Evolutionary conservation across 2,797 vertebrate species (phyloP).

Genomic region (Kryptopterus vitreolus): DNA sequence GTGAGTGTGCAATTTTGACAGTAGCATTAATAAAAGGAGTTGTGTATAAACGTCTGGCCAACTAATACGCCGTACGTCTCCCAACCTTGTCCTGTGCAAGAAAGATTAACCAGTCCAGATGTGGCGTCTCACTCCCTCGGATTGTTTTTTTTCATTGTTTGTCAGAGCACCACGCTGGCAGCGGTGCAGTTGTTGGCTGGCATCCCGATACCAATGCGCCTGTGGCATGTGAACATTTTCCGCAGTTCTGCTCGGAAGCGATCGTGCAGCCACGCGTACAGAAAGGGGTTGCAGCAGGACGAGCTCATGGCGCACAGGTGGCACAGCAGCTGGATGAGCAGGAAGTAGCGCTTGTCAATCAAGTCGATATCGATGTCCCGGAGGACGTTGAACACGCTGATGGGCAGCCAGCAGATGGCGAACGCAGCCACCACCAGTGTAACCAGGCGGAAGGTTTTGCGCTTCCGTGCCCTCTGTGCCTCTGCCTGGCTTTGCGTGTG

Average conservation of each 20-base stretch:
- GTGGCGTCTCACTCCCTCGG: not conserved
- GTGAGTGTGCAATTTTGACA: not conserved
- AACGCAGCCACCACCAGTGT: constrained; percentile 83
- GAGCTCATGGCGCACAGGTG: constrained; percentile 90
- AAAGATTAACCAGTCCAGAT: not conserved
- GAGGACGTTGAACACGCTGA: constrained; percentile 86
- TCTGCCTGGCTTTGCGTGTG: constrained; percentile 80
- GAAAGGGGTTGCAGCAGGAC: constrained; percentile 87
- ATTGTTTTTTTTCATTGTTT: not conserved
- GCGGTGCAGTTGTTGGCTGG: constrained; percentile 77
- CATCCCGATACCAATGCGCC: constrained; percentile 71
- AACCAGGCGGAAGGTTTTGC: constrained; percentile 85
- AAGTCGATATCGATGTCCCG: constrained; percentile 84
- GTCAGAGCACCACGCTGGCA: constrained; percentile 77
- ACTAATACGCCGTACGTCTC: not conserved
- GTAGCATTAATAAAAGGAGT: not conserved
- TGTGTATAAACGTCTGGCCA: not conserved
- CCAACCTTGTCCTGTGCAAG: not conserved
- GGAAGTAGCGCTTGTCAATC: constrained; percentile 84
- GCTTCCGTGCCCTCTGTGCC: constrained; percentile 78
- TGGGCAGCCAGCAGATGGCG: constrained; percentile 85
- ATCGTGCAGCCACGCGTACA: constrained; percentile 88
- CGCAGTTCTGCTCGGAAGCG: constrained; percentile 81
- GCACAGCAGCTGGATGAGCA: constrained; percentile 85
- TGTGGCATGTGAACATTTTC: constrained; percentile 80